Percentiles rank a stretch among this genome's conserved stretches.
phyloP scores from a whole-genome alignment of 2,888 invertebrate genomes.

The Beris morrisii region DNA sequence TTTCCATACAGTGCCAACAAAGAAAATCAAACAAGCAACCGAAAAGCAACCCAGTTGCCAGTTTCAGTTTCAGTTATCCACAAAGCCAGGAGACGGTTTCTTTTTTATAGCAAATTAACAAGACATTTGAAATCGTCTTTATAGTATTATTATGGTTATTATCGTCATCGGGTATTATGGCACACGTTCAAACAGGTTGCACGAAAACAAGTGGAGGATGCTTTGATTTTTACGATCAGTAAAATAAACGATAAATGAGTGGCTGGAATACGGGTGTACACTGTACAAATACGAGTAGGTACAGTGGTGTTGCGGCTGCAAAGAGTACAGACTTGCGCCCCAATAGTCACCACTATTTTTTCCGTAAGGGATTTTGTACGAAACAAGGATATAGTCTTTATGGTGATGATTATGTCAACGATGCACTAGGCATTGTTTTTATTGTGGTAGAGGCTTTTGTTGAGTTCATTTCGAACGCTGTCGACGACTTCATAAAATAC shows the following conservation, averaged over 20 bases:
- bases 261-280: constrained; percentile 18
- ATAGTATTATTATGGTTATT: constrained; percentile 42
- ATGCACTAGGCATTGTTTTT: background rate
- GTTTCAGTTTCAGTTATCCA: too few species aligned
- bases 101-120: constrained; percentile 42
- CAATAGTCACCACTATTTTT: background rate
- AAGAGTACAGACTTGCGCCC: constrained; percentile 19
- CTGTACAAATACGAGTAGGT: background rate
- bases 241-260: constrained; percentile 39
- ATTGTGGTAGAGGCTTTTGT: too few species aligned
- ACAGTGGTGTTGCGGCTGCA: constrained; percentile 10
- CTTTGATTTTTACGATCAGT: constrained; percentile 41
- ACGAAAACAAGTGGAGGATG: constrained; percentile 26
- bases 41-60: too few species aligned
- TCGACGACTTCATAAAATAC: too few species aligned
- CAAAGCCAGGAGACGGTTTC: constrained; percentile 17
- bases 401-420: constrained; percentile 1
- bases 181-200: constrained; percentile 41
- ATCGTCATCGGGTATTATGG: constrained; percentile 39
- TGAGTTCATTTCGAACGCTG: too few species aligned
- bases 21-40: too few species aligned
- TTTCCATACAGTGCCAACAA: too few species aligned
- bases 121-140: constrained; percentile 42
- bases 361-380: background rate
- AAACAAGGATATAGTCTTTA: constrained; percentile 1